These are phyloP conservation scores for Fabriciana adippe DNA, from an alignment of 2,888 invertebrate genomes.

Conservation along the genomic window DNA sequence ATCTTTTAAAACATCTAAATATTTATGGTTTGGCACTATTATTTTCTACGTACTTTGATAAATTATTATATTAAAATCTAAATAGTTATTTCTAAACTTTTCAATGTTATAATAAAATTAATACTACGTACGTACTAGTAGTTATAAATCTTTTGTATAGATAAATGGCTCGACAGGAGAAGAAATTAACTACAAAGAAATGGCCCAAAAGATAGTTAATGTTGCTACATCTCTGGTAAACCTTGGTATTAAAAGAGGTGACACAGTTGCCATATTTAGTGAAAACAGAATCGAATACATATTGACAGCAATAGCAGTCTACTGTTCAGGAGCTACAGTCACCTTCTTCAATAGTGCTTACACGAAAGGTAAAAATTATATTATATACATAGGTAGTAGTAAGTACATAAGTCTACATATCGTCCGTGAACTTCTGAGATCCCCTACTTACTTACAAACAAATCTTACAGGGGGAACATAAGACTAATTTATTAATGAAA, in stretches of 20 bases:
- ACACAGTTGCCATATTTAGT: constrained; percentile 56
- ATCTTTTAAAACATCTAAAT: too few species aligned
- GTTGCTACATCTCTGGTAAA: constrained; percentile 47
- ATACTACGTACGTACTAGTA: too few species aligned
- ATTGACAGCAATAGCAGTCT: constrained; percentile 48
- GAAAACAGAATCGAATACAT: constrained; percentile 58
- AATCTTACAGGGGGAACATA: too few species aligned
- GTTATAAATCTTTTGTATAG: constrained; percentile 37
- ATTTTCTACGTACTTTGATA: too few species aligned
- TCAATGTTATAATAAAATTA: too few species aligned
- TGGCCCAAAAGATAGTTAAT: constrained; percentile 53
- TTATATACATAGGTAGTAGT: neutral
- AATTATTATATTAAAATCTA: too few species aligned
- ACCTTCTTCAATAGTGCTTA: constrained; percentile 56
- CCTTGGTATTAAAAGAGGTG: constrained; percentile 49
- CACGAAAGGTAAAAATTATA: constrained; percentile 48
- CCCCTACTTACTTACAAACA: too few species aligned
- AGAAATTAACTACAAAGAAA: constrained; percentile 48
- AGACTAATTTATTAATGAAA: too few species aligned
- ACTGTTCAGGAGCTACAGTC: constrained; percentile 51
- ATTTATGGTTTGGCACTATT: too few species aligned
- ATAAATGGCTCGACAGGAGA: constrained; percentile 53
- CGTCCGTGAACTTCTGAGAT: too few species aligned
- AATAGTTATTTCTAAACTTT: too few species aligned
- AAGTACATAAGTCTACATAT: too few species aligned